Evolutionary conservation across 35 echinoderm and acorn worm genomes (phyloP).

Genomic region (Lytechinus variegatus): DNA sequence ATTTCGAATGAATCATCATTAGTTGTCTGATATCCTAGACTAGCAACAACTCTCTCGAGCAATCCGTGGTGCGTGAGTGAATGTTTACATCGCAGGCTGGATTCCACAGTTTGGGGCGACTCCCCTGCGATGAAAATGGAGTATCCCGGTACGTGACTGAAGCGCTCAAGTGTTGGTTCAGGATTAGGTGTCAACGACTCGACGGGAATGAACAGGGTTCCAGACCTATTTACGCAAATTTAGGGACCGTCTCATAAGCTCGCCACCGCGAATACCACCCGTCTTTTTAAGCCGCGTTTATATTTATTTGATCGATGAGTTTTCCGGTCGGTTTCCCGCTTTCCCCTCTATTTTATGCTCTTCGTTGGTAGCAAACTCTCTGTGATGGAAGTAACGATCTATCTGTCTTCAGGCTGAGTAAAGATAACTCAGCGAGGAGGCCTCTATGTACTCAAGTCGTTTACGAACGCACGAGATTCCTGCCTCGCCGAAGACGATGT

Average conservation of each 20-base stretch:
- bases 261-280: neutral
- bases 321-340: conserved; percentile 7
- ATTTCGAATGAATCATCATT: neutral
- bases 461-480: neutral
- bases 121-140: conserved; percentile 50
- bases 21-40: neutral
- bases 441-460: conserved; percentile 23
- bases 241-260: conserved; percentile 45
- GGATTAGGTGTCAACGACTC: conserved; percentile 58
- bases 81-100: conserved; percentile 48
- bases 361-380: neutral
- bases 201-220: conserved; percentile 56
- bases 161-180: conserved; percentile 56
- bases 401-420: conserved; percentile 15
- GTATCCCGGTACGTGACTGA: conserved; percentile 52
- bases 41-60: conserved; percentile 2
- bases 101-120: conserved; percentile 16
- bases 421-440: neutral
- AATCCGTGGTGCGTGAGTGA: conserved; percentile 19
- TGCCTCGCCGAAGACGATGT: conserved; percentile 1
- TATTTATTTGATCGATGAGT: conserved; percentile 24
- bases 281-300: conserved; percentile 5
- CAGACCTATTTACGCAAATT: conserved; percentile 58
- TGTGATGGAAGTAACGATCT: conserved; percentile 33
- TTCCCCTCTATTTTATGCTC: neutral